phyloP scores from a whole-genome alignment of 2,797 vertebrate species.

The Mus caroli region DNA sequence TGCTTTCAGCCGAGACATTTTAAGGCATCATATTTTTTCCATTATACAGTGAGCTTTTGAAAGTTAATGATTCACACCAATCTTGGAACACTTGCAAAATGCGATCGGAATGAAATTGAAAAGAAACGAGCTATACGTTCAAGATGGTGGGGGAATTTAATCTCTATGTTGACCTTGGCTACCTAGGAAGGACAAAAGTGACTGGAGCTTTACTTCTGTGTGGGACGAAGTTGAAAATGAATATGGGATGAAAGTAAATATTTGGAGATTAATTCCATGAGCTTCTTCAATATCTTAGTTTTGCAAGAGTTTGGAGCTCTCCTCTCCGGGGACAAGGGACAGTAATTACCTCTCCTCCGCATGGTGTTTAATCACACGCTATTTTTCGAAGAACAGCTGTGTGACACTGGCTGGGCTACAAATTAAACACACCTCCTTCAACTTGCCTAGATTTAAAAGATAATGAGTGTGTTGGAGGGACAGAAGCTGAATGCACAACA shows the following conservation, averaged over 20 bases:
- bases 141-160: slow-evolving; percentile 62
- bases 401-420: slow-evolving; percentile 75
- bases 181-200: slow-evolving; percentile 47
- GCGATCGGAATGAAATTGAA: slow-evolving; percentile 20
- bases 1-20: slow-evolving; percentile 8
- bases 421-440: slow-evolving; percentile 74
- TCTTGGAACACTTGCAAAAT: slow-evolving; percentile 36
- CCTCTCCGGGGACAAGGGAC: slow-evolving; percentile 84
- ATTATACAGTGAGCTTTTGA: slow-evolving; percentile 40
- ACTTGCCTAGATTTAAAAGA: slow-evolving; percentile 77
- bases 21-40: slow-evolving; percentile 8
- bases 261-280: slow-evolving; percentile 77
- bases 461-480: slow-evolving; percentile 79
- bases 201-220: slow-evolving; percentile 6
- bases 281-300: slow-evolving; percentile 70
- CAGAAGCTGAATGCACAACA: slow-evolving; percentile 69
- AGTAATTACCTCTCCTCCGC: slow-evolving; percentile 85
- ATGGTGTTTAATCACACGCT: slow-evolving; percentile 77
- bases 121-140: slow-evolving; percentile 41
- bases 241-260: slow-evolving; percentile 70
- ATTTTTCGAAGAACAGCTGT: slow-evolving; percentile 84
- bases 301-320: slow-evolving; percentile 71
- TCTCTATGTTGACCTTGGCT: slow-evolving; percentile 59
- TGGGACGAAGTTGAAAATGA: slow-evolving; percentile 67
- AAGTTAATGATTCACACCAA: slow-evolving; percentile 51